Percentiles rank a stretch among this genome's conserved stretches.
phyloP scores from a whole-genome alignment of 2,797 vertebrate species.

The Falco naumanni region DNA sequence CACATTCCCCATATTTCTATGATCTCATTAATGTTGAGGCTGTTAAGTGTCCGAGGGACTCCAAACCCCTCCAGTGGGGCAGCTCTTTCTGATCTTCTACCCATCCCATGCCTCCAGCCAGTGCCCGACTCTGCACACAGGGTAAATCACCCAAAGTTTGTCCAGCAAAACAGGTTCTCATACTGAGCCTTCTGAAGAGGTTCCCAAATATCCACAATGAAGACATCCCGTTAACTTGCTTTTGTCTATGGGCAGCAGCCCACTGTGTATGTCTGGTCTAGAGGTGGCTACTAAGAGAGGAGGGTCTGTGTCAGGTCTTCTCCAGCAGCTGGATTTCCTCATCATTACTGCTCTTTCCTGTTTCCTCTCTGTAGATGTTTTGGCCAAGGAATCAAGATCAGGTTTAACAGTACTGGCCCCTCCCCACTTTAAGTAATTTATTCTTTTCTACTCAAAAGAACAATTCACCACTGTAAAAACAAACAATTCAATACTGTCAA shows the following conservation, averaged over 20 bases:
- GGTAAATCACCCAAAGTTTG: background rate
- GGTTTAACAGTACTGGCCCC: background rate
- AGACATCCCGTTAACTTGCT: background rate
- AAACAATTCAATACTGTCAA: background rate
- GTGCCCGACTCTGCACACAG: accelerated
- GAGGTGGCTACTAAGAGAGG: background rate
- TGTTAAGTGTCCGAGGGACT: background rate
- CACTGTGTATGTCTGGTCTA: too few relatives aligned
- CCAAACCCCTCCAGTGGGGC: accelerated
- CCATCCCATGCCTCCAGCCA: background rate
- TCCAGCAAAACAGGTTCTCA: background rate
- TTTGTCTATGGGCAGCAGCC: background rate
- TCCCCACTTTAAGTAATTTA: background rate
- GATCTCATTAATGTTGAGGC: too few relatives aligned
- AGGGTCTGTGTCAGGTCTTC: background rate
- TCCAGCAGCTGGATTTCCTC: background rate
- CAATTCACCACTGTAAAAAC: background rate
- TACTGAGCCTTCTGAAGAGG: background rate
- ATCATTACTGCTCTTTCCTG: background rate
- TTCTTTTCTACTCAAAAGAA: background rate
- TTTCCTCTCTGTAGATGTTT: background rate
- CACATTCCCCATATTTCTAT: background rate
- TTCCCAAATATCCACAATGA: too few relatives aligned
- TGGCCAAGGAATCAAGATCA: background rate
- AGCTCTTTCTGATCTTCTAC: background rate